Base-by-base conservation (phyloP, 2,888 invertebrate species). In the Embidobia sp. region DNA sequence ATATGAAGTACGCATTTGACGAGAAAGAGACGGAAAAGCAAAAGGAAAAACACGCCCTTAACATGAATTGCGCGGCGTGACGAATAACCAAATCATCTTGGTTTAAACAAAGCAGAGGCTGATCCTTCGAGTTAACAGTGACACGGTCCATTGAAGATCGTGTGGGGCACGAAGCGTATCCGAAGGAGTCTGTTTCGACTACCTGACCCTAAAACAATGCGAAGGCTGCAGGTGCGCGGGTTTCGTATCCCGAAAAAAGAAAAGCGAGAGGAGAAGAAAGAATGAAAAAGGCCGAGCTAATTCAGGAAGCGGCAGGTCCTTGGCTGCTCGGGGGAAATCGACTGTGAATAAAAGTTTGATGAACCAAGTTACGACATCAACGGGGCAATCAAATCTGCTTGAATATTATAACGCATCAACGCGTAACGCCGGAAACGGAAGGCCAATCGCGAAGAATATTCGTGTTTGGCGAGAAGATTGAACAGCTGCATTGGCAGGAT, bases 201-300 rank as follows among this genome's bases (percentile, higher is more conserved):
- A 63, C 63, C 75, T 75, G 75, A 63, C 33, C 69, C 59, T 63
- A 57, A 75, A 75, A 75, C 69, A 75, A 75, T 69, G 61, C 18
- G 55, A 53, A 69, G 63, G 53, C 53, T 44, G 53, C 67, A 63
- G 63, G 75, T 74, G 75, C 46, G 18, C 61, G 46, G 53, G 59
- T 66, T 51, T 63, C 18, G 72, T 55, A n/a, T 67, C 8, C 49
- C 48, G 10, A 49, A 61, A 59, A 61, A 59, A n/a, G n/a, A n/a
- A 57, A 16, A 5, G 22, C 7, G 26, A 61, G 13, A 35, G 35
- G 16, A 40, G 18, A 6, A n/a, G 18, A 22, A 19, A 40, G 35
- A 26, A 33, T n/a, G 31, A 67, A 40, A 5, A 10, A 22, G 10
- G 44, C 5, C 6, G 3, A 3, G 40, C 16, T 61, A 61, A 66